These are phyloP conservation scores for Motacilla alba DNA, from an alignment of 2,113 vertebrate genomes.

Conservation along the genomic window DNA sequence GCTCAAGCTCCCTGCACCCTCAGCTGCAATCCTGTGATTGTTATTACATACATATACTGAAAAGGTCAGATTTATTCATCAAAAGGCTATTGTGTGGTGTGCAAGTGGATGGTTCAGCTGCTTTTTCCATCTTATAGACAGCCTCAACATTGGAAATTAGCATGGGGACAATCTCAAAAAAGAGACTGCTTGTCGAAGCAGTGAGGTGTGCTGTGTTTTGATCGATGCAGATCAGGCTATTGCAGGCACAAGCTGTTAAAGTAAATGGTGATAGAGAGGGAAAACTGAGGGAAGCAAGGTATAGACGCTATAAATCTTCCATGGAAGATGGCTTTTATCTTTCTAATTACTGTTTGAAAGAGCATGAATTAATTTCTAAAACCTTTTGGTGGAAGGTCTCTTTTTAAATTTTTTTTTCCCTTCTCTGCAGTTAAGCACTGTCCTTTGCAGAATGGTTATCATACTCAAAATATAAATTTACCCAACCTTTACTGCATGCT, in stretches of 20 bases:
- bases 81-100: background rate
- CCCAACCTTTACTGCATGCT: background rate
- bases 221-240: background rate
- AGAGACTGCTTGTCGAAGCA: background rate
- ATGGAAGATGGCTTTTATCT: background rate
- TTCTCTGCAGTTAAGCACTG: background rate
- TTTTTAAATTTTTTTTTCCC: background rate
- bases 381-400: background rate
- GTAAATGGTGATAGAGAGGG: background rate
- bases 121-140: background rate
- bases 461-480: background rate
- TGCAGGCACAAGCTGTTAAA: background rate
- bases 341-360: background rate
- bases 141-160: background rate
- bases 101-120: background rate
- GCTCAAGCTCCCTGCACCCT: background rate
- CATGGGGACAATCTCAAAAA: background rate
- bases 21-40: background rate
- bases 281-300: background rate
- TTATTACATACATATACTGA: background rate
- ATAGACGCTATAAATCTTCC: background rate
- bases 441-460: slow-evolving; percentile 1
- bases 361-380: background rate
- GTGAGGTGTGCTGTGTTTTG: background rate
- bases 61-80: background rate